Conservation (phyloP, 2,113 vertebrate genomes). For the Phoenicopterus ruber region DNA sequence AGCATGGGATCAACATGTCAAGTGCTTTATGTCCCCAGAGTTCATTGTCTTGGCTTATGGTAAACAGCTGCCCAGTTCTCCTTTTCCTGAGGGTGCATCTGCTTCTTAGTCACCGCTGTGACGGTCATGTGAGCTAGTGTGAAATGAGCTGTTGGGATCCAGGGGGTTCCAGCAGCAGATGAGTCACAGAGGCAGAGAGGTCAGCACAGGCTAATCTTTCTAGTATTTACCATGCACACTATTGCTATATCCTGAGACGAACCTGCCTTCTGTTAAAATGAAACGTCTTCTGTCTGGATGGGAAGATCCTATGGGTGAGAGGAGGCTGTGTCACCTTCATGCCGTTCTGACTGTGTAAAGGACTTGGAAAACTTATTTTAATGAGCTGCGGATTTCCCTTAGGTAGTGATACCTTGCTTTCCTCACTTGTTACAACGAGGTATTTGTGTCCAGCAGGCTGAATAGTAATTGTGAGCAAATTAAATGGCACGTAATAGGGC, state of each 20-base stretch:
- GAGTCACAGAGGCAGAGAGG: slow-evolving; percentile 1
- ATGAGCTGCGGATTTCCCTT: neutral
- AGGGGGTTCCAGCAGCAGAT: neutral
- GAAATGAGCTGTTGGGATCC: neutral
- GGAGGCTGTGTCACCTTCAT: neutral
- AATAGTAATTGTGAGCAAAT: neutral
- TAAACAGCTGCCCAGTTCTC: neutral
- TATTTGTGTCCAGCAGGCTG: neutral
- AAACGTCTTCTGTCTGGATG: neutral
- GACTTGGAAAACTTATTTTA: neutral
- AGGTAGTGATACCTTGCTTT: neutral
- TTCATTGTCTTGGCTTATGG: neutral
- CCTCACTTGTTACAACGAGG: neutral
- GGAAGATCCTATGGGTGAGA: neutral
- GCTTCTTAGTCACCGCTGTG: neutral
- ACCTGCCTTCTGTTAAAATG: neutral
- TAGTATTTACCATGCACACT: neutral
- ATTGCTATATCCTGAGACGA: neutral
- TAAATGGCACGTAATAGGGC: neutral
- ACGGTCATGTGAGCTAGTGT: neutral
- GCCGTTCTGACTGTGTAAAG: neutral
- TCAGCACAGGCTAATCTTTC: neutral
- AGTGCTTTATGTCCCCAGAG: neutral
- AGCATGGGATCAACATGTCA: neutral
- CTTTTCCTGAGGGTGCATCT: neutral